A percentile compares a stretch with the other conserved stretches of the same genome.
phyloP scores from a whole-genome alignment of 1,140 invertebrate genomes.

The Liolophura sinensis region DNA sequence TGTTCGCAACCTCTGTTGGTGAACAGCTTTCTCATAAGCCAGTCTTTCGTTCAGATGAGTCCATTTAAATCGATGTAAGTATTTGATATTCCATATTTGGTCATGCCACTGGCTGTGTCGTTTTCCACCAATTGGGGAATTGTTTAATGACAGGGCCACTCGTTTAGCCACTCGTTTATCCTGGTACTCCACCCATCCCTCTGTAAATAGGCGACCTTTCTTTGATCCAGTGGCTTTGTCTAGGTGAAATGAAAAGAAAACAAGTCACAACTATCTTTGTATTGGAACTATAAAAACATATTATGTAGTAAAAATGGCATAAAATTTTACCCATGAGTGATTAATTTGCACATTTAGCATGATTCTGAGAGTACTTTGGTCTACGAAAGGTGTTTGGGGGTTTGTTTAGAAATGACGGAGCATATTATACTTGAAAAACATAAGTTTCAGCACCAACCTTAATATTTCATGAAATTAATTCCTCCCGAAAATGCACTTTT shows the following conservation, averaged over 20 bases:
- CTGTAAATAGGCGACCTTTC: slow-evolving; percentile 72
- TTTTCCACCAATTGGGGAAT: slow-evolving; percentile 81
- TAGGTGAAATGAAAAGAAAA: slow-evolving; percentile 24
- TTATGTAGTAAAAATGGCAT: no score
- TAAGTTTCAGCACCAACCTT: no score
- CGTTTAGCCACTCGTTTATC: slow-evolving; percentile 86
- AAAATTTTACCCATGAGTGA: no score
- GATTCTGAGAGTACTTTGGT: no score
- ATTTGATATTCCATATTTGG: slow-evolving; percentile 94
- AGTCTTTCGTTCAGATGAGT: slow-evolving; percentile 89
- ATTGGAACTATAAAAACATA: not conserved
- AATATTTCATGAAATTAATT: no score
- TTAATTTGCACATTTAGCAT: no score
- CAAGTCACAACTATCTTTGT: not conserved
- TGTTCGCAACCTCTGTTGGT: slow-evolving; percentile 79
- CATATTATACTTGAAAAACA: no score
- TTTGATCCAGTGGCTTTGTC: slow-evolving; percentile 43
- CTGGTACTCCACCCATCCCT: slow-evolving; percentile 97
- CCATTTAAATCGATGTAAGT: slow-evolving; percentile 93
- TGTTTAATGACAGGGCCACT: slow-evolving; percentile 81
- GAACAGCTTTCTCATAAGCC: slow-evolving; percentile 85
- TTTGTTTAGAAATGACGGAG: no score
- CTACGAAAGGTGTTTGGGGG: no score
- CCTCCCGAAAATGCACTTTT: no score
- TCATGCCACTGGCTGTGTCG: slow-evolving; percentile 88